A percentile compares a stretch with the other conserved stretches of the same genome.
These are phyloP conservation scores for Bradypodion ventrale DNA, from an alignment of 2,797 vertebrate species.

Conservation along the genomic window DNA sequence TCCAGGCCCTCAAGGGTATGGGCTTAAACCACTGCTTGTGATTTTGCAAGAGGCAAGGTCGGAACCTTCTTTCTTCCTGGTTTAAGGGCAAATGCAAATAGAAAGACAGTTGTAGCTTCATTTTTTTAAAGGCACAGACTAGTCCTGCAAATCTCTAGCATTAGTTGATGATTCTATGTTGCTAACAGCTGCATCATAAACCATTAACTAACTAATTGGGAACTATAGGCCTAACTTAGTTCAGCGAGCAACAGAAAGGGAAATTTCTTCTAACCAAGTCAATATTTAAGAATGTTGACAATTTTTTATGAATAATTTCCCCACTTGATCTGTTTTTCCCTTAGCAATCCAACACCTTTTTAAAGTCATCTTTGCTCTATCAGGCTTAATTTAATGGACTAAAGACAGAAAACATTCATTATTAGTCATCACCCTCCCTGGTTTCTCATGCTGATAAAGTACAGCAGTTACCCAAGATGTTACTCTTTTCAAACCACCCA, in stretches of 20 bases:
- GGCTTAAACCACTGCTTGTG: background rate
- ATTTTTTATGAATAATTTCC: conserved; percentile 10
- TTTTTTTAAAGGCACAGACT: accelerated
- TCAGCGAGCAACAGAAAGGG: background rate
- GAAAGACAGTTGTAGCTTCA: accelerated
- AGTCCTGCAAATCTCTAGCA: background rate
- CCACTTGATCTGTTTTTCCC: background rate
- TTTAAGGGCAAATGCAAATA: accelerated
- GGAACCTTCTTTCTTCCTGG: background rate
- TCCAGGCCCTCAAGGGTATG: accelerated
- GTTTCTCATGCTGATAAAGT: background rate
- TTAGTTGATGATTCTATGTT: conserved; percentile 11
- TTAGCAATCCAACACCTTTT: background rate
- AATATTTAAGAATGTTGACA: conserved; percentile 15
- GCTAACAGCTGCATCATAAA: background rate
- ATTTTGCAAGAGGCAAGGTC: background rate
- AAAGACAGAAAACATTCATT: background rate
- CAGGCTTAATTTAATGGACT: background rate
- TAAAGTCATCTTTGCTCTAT: conserved; percentile 8
- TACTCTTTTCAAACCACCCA: background rate
- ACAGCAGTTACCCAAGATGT: background rate
- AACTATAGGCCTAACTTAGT: conserved; percentile 17
- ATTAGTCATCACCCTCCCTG: background rate
- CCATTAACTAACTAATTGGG: background rate
- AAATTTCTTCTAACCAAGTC: background rate